Base-by-base conservation (phyloP, 2,113 vertebrate species). In the Hemibagrus wyckioides region DNA sequence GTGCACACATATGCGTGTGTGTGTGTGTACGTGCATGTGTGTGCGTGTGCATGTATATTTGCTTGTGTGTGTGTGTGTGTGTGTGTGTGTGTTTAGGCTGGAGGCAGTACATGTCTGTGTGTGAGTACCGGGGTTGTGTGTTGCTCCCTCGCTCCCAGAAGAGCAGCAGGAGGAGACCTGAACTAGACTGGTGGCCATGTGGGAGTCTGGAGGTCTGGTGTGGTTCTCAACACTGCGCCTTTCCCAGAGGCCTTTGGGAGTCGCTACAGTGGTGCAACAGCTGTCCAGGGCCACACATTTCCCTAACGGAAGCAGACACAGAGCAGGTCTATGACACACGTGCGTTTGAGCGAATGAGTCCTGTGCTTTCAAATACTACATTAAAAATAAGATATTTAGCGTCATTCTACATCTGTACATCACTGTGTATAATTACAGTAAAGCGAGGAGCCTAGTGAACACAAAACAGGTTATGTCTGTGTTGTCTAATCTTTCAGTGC, bases 1-100 rank as follows among this genome's bases (percentile, higher is more conserved):
- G 84, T 69, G 90, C 92, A 91, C 91, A 90, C 90, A 88, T 92
- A 88, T 92, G 89, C 91, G 87, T 91, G 50, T 30, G 28, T 48
- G 10, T 8, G 41, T 6, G 41, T 15, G 73, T 14, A 44, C 13
- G 73, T 15, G 73, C 4, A 89, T 91, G 59, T 17, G 21, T 28
- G 88, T 91, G 86, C 90, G 39, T 44, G 9, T 63, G 80, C 48
- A 17, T 50, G 59, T 50, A 41, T 65, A 8, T 48, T 48, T 48
- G 6, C 9, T 48, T 0, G 5, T 48, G 44, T 48, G 44, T 3
- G 44, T 48, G 44, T 48, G 44, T 4, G 44, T 48, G 44, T 65
- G 57, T 41, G 80, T 65, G 50, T 67, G 81, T 67, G 81, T 83
- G 59, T 83, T 69, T 54, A 44, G 14, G 61, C 81, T 82, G 41